Evolutionary conservation across 2,113 vertebrate species (phyloP).

Genomic region (Spheniscus mendiculus): DNA sequence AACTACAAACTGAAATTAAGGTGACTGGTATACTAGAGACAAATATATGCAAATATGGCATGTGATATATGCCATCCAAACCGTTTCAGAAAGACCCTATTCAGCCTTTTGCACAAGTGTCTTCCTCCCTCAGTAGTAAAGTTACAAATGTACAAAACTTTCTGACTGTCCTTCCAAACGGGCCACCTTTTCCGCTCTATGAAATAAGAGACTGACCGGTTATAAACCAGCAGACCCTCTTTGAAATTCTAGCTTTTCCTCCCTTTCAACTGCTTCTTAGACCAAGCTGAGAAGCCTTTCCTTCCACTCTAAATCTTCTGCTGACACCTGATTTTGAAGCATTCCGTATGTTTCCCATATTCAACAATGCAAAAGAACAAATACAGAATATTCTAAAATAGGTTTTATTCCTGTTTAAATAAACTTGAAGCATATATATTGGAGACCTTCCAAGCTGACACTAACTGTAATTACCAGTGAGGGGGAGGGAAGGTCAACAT

Average conservation of each 20-base stretch:
- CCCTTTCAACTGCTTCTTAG: not conserved
- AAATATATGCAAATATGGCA: not conserved
- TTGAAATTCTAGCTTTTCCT: not conserved
- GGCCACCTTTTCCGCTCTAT: not conserved
- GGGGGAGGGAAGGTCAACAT: conserved; percentile 33
- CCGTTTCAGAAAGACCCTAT: not conserved
- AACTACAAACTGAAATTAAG: not conserved
- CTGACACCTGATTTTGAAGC: not conserved
- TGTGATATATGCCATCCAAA: not conserved
- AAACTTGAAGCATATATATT: not conserved
- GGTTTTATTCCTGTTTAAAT: not conserved
- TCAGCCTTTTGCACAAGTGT: not conserved
- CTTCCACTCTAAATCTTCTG: not conserved
- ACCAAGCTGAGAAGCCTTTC: not conserved
- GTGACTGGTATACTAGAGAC: not conserved
- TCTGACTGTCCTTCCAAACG: not conserved
- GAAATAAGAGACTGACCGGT: not conserved
- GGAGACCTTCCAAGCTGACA: conserved; percentile 19
- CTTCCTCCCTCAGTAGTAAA: not conserved
- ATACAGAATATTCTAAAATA: not conserved
- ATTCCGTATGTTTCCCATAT: not conserved
- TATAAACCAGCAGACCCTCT: not conserved
- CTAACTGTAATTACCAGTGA: not conserved
- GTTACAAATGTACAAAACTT: not conserved
- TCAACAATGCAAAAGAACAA: not conserved